Conservation (phyloP, 2,113 vertebrate species). For the Eublepharis macularius region DNA sequence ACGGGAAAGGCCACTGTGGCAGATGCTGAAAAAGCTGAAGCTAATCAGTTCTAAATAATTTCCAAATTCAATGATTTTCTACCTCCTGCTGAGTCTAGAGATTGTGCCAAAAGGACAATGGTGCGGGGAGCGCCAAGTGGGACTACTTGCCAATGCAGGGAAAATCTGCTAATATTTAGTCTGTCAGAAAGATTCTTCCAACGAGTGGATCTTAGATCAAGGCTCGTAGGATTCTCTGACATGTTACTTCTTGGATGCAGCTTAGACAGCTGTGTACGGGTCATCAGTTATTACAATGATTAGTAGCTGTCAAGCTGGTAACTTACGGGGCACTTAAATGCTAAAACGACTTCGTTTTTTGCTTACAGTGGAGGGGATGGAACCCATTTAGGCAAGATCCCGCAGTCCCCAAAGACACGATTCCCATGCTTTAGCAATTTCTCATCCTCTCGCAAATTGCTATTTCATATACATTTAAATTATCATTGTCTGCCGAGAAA, state of each 20-base stretch:
- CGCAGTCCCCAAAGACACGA: not conserved
- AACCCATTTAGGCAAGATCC: conserved; percentile 30
- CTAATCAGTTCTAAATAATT: conserved; percentile 50
- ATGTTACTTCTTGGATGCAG: conserved; percentile 33
- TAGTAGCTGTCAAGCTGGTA: conserved; percentile 44
- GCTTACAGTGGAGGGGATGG: conserved; percentile 4
- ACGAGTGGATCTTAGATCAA: conserved; percentile 57
- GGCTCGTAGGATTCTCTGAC: conserved; percentile 35
- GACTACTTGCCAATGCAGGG: conserved; percentile 27
- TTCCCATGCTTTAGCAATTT: conserved; percentile 20
- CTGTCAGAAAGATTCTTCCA: conserved; percentile 58
- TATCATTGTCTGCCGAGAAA: conserved; percentile 7
- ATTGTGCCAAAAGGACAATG: conserved; percentile 51
- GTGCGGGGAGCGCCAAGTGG: not conserved
- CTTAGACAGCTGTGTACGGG: conserved; percentile 34
- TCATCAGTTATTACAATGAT: conserved; percentile 52
- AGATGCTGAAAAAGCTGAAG: conserved; percentile 31
- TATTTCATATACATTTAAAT: conserved; percentile 35
- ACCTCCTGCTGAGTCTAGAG: not conserved
- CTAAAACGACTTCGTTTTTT: conserved; percentile 42
- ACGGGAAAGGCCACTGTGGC: conserved; percentile 19
- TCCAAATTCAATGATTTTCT: not conserved
- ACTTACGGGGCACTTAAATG: conserved; percentile 34
- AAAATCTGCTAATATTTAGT: conserved; percentile 70
- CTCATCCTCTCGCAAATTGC: conserved; percentile 29